Percentiles rank a stretch among this genome's conserved stretches.
Evolutionary conservation across 2,113 vertebrate species (phyloP).

Genomic region (Monarcha castaneiventris): DNA sequence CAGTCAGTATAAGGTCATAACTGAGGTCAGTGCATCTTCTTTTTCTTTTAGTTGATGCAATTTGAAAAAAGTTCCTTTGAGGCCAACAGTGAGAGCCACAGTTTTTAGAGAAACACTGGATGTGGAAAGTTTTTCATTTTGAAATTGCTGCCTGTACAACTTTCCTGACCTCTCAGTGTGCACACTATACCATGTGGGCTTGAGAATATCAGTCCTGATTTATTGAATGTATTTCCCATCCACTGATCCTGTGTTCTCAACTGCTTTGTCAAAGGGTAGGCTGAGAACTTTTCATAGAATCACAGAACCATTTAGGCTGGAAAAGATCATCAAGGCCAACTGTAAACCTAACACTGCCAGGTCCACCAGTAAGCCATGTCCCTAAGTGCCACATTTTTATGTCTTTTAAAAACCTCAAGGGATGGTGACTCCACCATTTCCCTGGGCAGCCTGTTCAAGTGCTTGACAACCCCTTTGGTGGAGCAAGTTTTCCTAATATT

Average conservation of each 20-base stretch:
- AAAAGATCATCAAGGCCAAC: neutral
- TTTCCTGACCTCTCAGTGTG: neutral
- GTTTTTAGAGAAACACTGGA: neutral
- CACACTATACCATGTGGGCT: accelerated
- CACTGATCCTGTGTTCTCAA: neutral
- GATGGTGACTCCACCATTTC: neutral
- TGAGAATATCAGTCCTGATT: neutral
- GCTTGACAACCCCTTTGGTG: neutral
- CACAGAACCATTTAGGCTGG: neutral
- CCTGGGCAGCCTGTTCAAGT: neutral
- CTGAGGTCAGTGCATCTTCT: neutral
- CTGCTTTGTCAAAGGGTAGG: neutral
- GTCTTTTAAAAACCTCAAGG: neutral
- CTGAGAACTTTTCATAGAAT: neutral
- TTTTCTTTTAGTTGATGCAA: neutral
- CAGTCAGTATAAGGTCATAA: neutral
- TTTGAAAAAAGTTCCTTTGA: neutral
- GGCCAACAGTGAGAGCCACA: neutral
- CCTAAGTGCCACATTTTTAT: neutral
- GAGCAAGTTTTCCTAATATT: neutral
- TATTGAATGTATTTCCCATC: neutral
- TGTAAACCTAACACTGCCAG: neutral
- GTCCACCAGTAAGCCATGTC: neutral
- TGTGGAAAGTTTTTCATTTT: neutral
- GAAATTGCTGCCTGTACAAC: neutral